These are phyloP conservation scores for Melanotaenia maccullochi DNA, from an alignment of 2,797 vertebrate species.

Conservation along the genomic window DNA sequence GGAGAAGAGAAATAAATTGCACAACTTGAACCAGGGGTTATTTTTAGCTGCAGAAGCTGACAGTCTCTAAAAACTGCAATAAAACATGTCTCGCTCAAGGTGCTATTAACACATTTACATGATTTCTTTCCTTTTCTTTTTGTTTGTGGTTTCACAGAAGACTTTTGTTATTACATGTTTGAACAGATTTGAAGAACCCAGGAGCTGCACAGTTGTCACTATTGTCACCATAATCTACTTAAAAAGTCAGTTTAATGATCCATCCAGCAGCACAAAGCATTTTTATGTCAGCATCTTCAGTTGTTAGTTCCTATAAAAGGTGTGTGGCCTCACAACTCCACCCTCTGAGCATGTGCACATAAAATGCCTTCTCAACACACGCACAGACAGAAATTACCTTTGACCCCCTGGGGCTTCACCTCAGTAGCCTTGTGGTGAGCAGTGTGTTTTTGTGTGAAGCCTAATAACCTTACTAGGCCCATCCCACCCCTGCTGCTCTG, in stretches of 20 bases:
- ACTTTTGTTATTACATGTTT: slow-evolving; percentile 39
- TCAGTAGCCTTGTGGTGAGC: slow-evolving; percentile 53
- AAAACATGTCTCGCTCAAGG: slow-evolving; percentile 46
- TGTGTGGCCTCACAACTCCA: slow-evolving; percentile 54
- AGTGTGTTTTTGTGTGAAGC: slow-evolving; percentile 61
- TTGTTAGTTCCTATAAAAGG: slow-evolving; percentile 42
- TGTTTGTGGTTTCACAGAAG: not conserved
- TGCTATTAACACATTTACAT: no score
- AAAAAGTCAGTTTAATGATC: slow-evolving; percentile 16
- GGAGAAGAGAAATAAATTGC: not conserved
- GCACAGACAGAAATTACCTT: slow-evolving; percentile 56
- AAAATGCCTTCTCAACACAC: slow-evolving; percentile 40
- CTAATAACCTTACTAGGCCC: slow-evolving; percentile 68
- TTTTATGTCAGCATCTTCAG: slow-evolving; percentile 4
- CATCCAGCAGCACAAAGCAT: not conserved
- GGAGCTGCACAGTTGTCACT: not conserved
- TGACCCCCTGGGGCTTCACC: slow-evolving; percentile 46
- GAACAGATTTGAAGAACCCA: slow-evolving; percentile 22
- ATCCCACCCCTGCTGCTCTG: slow-evolving; percentile 66
- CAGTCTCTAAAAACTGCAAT: slow-evolving; percentile 54
- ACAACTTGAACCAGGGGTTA: slow-evolving; percentile 39
- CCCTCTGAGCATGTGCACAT: slow-evolving; percentile 39
- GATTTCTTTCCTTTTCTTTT: no score
- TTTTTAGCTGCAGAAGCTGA: slow-evolving; percentile 38
- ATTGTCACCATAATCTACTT: slow-evolving; percentile 1